Base-by-base conservation (phyloP, 2,888 invertebrate genomes). In the Dasysyrphus tricinctus region DNA sequence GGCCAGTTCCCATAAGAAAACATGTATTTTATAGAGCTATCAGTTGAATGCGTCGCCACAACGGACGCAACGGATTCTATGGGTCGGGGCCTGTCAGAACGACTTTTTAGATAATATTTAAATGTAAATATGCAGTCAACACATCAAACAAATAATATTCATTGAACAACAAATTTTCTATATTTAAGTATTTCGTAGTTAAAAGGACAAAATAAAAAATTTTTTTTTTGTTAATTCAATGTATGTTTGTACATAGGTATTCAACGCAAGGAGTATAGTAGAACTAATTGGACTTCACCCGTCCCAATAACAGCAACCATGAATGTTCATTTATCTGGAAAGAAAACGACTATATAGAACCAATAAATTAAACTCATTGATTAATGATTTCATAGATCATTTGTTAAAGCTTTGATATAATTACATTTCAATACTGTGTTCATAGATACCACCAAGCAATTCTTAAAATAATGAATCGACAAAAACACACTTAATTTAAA, bases 361-460 rank as follows among this genome's bases (percentile, higher is more conserved):
- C 65, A 67, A 80, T 85, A 77, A 73, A 74, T 80, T 74, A 80
- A 85, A 85, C 73, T 65, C 65, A 59, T 78, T 87, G 87, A 87
- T 87, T 87, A 87, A 87, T 87, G 87, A 83, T 80, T 82, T 75
- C 76, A 61, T 76, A 79, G 61, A 76, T 75, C 83, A 87, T 87
- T 82, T 83, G 87, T 87, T 83, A 83, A 61, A 79, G 59, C 75
- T 83, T 87, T 83, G 63, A 87, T 87, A 83, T 87, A 83, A 87
- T 87, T 79, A 83, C 67, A 76, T 87, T 87, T 76, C 82, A 83
- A 87, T 87, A 79, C 24, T 37, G 19, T 51, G 14, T 42, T 56
- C 47, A 47, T 16, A 63, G 24, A 70, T 67, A 70, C 61, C 29
- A 44, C 42, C 47, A 37, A 24, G 32, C 5, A 9, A 16, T 32